A percentile compares a stretch with the other conserved stretches of the same genome.
Evolutionary conservation across 2,888 invertebrate species (phyloP).

Genomic region (Malthinus seriepunctatus): DNA sequence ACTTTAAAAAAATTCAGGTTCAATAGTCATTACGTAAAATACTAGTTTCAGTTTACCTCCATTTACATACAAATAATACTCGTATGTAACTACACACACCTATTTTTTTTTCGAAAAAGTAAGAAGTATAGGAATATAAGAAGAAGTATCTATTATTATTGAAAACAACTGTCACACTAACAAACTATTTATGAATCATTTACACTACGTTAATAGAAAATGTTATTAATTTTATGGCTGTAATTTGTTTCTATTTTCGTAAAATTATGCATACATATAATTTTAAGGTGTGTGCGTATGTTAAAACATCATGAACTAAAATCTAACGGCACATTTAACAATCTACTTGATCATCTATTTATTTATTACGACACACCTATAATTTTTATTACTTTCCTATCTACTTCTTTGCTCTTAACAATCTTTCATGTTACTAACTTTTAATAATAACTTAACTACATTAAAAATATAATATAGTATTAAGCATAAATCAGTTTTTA

Average conservation of each 20-base stretch:
- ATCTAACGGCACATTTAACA: constrained; percentile 7
- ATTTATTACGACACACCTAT: constrained; percentile 4
- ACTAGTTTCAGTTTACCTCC: neutral
- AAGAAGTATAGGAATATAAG: neutral
- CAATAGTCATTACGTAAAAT: neutral
- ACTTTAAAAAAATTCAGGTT: no score
- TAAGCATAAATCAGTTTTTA: no score
- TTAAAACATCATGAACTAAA: constrained; percentile 2
- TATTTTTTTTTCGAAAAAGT: neutral
- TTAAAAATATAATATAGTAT: no score
- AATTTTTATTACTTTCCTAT: constrained; percentile 6
- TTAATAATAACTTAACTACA: neutral
- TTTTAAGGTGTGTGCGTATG: constrained; percentile 5
- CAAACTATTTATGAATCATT: constrained; percentile 4
- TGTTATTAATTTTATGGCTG: constrained; percentile 5
- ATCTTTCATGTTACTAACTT: neutral
- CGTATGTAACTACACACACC: neutral
- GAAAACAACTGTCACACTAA: constrained; percentile 1
- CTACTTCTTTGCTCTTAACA: neutral
- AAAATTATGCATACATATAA: constrained; percentile 5
- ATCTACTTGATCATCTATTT: constrained; percentile 2
- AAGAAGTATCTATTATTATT: neutral
- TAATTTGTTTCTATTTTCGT: constrained; percentile 6
- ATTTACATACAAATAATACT: neutral
- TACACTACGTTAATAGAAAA: constrained; percentile 7